Evolutionary conservation across 2,113 vertebrate genomes (phyloP), one percentile per base, ranked within the genome.

Genomic region (Muntiacus reevesi): DNA sequence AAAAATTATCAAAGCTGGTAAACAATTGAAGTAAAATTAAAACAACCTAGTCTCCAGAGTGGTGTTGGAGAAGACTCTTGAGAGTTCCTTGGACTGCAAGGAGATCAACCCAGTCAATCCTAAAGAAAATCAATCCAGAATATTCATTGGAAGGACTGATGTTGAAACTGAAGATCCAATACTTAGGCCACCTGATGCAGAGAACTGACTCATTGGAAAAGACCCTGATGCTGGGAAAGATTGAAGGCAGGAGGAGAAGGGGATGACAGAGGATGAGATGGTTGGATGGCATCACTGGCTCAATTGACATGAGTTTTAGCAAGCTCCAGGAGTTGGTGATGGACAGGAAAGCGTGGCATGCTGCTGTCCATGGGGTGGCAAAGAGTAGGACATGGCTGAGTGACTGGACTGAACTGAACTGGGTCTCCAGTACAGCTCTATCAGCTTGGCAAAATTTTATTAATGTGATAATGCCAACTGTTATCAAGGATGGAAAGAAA

Each of bases 291-390:
- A 36, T 67, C 64, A 36, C 33, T 1, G 0, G 10, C 64, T 67
- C 17, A 2, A 67, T 36, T n/a, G 17, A 67, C 64, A 67, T 11
- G 64, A n/a, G 10, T 67, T 36, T 67, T 4, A 11, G 33, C n/a
- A 36, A 67, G 19, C 17, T 67, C 64, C 3, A 7, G 62, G 17
- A 36, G 64, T n/a, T 67, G 64, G 64, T 36, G 17, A 67, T 36
- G 33, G 33, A 67, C 64, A 67, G 33, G 64, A 1, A 36, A 36
- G 64, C n/a, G 8, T 21, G 62, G 62, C 33, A 10, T n/a, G 16
- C 33, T 67, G 16, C 9, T 0, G 4, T 71, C n/a, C 16, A 67
- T 21, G 33, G 64, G 17, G 8, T 19, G 4, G 0, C 62, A 19
- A 67, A n/a, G 4, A 67, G 62, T 67, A 0, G 1, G 33, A 36